These are phyloP conservation scores for Trachurus trachurus DNA, from an alignment of 2,797 vertebrate species.

Conservation along the genomic window DNA sequence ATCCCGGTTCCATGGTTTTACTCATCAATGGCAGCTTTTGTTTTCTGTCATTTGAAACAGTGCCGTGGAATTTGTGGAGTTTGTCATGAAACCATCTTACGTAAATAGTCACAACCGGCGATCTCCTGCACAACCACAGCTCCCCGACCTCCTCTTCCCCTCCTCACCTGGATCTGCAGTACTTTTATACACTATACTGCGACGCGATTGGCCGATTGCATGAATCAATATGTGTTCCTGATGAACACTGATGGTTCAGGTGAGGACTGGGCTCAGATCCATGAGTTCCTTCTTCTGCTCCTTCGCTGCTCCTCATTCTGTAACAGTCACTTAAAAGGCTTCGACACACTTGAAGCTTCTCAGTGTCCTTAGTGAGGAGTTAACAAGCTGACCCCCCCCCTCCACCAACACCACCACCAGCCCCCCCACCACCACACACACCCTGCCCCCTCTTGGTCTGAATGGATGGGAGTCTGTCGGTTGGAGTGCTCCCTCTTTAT, in stretches of 20 bases:
- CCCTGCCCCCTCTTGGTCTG: background rate
- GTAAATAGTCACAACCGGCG: no score
- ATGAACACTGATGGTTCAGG: background rate
- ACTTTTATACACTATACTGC: background rate
- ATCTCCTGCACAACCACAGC: no score
- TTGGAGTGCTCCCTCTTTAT: constrained; percentile 60
- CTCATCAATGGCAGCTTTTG: no score
- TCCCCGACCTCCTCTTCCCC: no score
- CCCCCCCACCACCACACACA: background rate
- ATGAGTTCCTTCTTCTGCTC: background rate
- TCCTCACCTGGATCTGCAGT: background rate
- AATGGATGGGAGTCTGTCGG: constrained; percentile 39
- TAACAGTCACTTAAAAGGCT: constrained; percentile 19
- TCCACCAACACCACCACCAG: background rate
- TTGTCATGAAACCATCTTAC: no score
- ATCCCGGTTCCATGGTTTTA: no score
- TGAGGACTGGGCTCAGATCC: no score
- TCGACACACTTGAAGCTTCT: constrained; percentile 43
- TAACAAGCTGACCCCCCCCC: constrained; percentile 54
- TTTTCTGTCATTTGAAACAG: no score
- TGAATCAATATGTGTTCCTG: background rate
- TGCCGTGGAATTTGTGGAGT: no score
- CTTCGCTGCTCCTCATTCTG: background rate
- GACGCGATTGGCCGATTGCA: background rate
- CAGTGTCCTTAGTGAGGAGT: constrained; percentile 57